phyloP scores from a whole-genome alignment of 2,888 invertebrate genomes.

The Dasypogon diadema region DNA sequence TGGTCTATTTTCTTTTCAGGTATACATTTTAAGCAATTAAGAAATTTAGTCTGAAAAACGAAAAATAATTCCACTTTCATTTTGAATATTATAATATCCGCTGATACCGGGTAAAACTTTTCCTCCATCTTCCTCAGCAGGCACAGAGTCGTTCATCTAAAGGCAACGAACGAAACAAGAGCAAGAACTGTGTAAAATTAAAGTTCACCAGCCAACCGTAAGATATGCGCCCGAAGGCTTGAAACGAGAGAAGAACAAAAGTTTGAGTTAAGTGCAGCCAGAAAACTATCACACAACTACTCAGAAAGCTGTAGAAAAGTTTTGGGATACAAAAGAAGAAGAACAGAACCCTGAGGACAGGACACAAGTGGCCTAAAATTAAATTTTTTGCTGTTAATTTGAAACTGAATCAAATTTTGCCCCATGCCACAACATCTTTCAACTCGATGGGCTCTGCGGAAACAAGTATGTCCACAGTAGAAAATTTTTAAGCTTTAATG shows the following conservation, averaged over 20 bases:
- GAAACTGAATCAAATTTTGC: slow-evolving; percentile 16
- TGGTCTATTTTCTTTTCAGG: neutral
- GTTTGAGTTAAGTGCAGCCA: slow-evolving; percentile 35
- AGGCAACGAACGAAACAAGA: neutral
- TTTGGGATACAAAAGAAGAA: neutral
- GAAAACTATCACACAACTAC: slow-evolving; percentile 44
- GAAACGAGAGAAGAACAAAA: neutral
- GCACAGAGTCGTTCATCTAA: neutral
- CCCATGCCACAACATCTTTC: neutral
- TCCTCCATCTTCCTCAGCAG: slow-evolving; percentile 24
- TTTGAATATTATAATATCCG: slow-evolving; percentile 35
- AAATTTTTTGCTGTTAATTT: slow-evolving; percentile 38
- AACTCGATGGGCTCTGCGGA: neutral
- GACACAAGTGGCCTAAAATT: slow-evolving; percentile 26
- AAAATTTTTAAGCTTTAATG: neutral
- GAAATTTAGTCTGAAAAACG: neutral
- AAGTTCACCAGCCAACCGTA: slow-evolving; percentile 27
- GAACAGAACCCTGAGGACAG: slow-evolving; percentile 22
- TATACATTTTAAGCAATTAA: neutral
- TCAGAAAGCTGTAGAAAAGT: slow-evolving; percentile 32
- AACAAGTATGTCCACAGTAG: neutral
- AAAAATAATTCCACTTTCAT: slow-evolving; percentile 26
- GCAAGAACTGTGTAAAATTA: slow-evolving; percentile 16
- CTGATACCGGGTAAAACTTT: slow-evolving; percentile 18
- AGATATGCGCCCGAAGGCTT: slow-evolving; percentile 29